Conservation (phyloP, 2,113 vertebrate species). For the Galemys pyrenaicus region DNA sequence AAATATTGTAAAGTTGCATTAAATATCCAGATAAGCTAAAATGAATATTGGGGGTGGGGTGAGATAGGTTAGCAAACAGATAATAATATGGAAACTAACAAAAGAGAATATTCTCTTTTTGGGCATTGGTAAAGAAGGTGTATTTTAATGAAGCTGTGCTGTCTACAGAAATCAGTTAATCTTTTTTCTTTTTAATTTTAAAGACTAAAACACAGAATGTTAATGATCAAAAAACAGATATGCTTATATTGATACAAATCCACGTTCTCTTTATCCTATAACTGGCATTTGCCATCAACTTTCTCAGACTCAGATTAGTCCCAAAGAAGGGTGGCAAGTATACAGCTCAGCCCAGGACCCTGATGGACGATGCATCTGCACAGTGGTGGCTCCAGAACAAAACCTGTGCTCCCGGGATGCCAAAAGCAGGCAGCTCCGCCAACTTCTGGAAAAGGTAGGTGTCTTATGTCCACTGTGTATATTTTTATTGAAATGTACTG, state of each 20-base stretch:
- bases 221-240: neutral
- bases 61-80: neutral
- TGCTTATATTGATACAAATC: neutral
- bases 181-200: neutral
- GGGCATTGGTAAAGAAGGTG: neutral
- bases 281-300: constrained; percentile 56
- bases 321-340: constrained; percentile 99
- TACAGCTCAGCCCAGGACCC: constrained; percentile 99
- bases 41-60: neutral
- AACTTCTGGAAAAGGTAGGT: constrained; percentile 97
- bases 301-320: constrained; percentile 93
- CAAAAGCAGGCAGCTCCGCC: constrained; percentile 96
- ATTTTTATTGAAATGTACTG: neutral
- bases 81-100: neutral
- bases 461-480: fast-evolving
- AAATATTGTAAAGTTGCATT: neutral
- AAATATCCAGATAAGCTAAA: neutral
- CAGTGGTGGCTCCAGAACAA: constrained; percentile 97
- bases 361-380: constrained; percentile 97
- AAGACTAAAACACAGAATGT: neutral
- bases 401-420: constrained; percentile 97
- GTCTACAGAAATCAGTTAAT: neutral
- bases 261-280: neutral
- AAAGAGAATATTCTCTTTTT: neutral
- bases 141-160: neutral